Evolutionary conservation across 2,797 vertebrate genomes (phyloP).

Genomic region (Esox masquinongy): DNA sequence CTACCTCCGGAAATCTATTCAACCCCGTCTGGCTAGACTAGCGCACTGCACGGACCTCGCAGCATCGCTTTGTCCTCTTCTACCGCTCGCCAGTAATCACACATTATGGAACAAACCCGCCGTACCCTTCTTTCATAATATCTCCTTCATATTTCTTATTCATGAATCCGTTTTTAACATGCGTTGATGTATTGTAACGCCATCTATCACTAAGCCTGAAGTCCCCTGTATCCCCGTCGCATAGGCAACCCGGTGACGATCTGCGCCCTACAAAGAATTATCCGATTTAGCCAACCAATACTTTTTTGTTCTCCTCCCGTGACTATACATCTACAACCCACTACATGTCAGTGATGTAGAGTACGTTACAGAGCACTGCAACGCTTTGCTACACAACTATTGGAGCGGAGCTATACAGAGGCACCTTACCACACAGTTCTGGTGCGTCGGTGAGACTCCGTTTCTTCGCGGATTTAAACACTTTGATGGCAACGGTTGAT

Average conservation of each 20-base stretch:
- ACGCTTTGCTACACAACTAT: constrained; percentile 48
- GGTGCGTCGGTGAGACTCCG: constrained; percentile 59
- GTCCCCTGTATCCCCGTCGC: constrained; percentile 19
- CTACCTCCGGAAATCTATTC: constrained; percentile 30
- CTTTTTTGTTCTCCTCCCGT: constrained; percentile 31
- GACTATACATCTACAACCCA: constrained; percentile 20
- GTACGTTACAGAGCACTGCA: constrained; percentile 37
- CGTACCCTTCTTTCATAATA: constrained; percentile 28
- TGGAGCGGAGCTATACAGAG: constrained; percentile 29
- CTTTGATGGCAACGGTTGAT: constrained; percentile 47
- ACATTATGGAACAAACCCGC: constrained; percentile 31
- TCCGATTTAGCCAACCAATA: constrained; percentile 33
- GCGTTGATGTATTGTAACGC: constrained; percentile 7
- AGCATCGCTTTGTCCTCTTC: constrained; percentile 40
- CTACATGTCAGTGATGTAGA: constrained; percentile 30
- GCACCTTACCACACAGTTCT: constrained; percentile 62
- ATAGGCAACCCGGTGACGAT: constrained; percentile 14
- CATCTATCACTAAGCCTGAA: constrained; percentile 22
- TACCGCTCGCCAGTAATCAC: constrained; percentile 46
- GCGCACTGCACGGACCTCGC: constrained; percentile 33
- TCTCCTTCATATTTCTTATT: constrained; percentile 28
- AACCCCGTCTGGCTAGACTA: constrained; percentile 36
- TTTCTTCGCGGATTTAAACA: constrained; percentile 39
- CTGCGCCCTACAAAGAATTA: constrained; percentile 16
- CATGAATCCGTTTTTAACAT: neutral